Evolutionary conservation across 2,113 vertebrate species (phyloP).

Genomic region (Paramormyrops kingsleyae): DNA sequence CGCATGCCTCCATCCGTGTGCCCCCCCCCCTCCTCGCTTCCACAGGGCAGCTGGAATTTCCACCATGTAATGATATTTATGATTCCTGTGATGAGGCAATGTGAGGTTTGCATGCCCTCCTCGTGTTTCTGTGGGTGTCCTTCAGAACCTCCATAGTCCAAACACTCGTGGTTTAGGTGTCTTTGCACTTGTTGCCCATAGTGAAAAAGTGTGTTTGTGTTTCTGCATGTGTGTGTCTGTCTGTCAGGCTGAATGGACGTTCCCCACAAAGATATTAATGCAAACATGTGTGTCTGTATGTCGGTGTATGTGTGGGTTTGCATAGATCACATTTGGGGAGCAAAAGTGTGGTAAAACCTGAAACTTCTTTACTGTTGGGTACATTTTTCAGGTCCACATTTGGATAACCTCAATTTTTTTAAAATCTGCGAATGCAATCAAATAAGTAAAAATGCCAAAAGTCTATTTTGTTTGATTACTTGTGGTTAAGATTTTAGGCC

Average conservation of each 20-base stretch:
- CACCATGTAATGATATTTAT: background rate
- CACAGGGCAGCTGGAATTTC: background rate
- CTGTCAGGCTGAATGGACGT: background rate
- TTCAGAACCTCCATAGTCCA: background rate
- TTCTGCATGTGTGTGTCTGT: background rate
- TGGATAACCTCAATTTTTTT: too few relatives aligned
- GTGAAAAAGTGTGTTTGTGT: background rate
- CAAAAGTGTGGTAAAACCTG: too few relatives aligned
- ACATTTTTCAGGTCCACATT: too few relatives aligned
- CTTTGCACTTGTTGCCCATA: background rate
- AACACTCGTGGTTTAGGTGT: background rate
- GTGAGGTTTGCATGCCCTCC: background rate
- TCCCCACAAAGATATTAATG: background rate
- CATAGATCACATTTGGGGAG: too few relatives aligned
- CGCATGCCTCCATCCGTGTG: background rate
- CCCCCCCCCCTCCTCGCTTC: background rate
- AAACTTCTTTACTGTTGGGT: too few relatives aligned
- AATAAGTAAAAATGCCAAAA: too few relatives aligned
- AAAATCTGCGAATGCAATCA: too few relatives aligned
- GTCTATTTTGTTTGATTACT: too few relatives aligned
- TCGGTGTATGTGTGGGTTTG: background rate
- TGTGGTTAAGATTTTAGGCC: too few relatives aligned
- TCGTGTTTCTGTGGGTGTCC: background rate
- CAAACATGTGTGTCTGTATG: background rate
- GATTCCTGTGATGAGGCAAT: background rate